Percentiles rank a stretch among this genome's conserved stretches.
phyloP scores from a whole-genome alignment of 2,113 vertebrate species.

The Aleadryas rufinucha region DNA sequence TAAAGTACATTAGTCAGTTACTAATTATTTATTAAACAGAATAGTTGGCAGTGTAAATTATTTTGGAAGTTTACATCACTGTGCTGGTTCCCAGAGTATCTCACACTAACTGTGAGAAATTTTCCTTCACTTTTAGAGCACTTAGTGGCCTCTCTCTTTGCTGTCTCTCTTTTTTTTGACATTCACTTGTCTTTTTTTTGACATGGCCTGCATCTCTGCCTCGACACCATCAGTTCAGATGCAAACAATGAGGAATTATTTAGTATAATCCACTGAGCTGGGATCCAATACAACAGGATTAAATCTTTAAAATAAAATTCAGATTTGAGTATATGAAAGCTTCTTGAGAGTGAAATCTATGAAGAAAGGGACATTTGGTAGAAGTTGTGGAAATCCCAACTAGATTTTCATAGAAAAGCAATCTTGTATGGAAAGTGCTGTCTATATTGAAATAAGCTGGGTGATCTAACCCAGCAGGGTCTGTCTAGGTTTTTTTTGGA shows the following conservation, averaged over 20 bases:
- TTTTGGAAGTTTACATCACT: background rate
- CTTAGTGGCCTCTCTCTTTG: background rate
- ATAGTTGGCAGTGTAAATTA: background rate
- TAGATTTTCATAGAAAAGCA: background rate
- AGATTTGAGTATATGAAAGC: background rate
- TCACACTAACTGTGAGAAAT: background rate
- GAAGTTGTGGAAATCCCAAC: background rate
- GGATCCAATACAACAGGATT: background rate
- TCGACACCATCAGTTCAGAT: background rate
- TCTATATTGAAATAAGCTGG: background rate
- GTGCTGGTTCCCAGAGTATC: background rate
- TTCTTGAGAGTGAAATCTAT: background rate
- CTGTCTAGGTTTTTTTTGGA: background rate
- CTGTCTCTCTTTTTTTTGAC: background rate
- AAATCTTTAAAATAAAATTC: background rate
- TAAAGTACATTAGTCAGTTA: background rate
- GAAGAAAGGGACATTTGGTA: background rate
- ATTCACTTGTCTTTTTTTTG: background rate
- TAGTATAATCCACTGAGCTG: background rate
- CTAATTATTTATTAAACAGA: conserved; percentile 27
- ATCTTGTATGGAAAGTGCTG: background rate
- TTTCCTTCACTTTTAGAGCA: background rate
- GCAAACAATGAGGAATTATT: background rate
- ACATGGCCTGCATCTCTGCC: background rate
- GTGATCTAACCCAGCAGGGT: background rate